Evolutionary conservation across 2,888 invertebrate species (phyloP).

Genomic region (Strigamia crassipes): DNA sequence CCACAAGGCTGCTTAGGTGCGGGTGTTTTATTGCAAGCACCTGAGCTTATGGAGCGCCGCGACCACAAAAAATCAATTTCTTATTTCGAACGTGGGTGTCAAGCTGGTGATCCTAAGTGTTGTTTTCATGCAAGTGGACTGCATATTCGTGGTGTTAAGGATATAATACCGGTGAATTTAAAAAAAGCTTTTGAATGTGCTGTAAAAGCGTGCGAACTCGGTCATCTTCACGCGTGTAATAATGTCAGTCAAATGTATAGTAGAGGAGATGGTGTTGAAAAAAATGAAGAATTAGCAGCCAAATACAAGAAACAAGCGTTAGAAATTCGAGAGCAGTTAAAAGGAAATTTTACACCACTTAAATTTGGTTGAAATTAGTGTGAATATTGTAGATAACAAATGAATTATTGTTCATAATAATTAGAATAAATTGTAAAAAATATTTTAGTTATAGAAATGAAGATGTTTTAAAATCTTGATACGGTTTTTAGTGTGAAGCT

Average conservation of each 20-base stretch:
- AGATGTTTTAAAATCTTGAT: background rate
- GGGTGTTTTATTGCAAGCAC: conserved; percentile 67
- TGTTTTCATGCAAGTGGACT: conserved; percentile 82
- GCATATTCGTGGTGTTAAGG: conserved; percentile 75
- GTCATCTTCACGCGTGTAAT: conserved; percentile 84
- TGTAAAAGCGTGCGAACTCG: conserved; percentile 78
- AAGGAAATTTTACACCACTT: conserved; percentile 53
- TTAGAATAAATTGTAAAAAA: no score
- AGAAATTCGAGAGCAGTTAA: conserved; percentile 71
- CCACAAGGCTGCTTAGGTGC: conserved; percentile 75
- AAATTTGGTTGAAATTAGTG: conserved; percentile 47
- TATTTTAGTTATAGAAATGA: background rate
- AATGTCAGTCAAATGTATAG: conserved; percentile 87
- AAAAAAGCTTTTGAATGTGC: conserved; percentile 78
- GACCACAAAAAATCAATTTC: conserved; percentile 60
- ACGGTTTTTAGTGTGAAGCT: background rate
- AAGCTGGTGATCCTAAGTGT: conserved; percentile 66
- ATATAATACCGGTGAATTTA: conserved; percentile 67
- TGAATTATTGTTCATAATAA: background rate
- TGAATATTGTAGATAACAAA: background rate
- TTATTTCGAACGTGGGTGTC: conserved; percentile 61
- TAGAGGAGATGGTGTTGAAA: conserved; percentile 79
- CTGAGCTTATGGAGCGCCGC: conserved; percentile 13
- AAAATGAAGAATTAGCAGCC: conserved; percentile 72
- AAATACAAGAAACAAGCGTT: conserved; percentile 73